A percentile compares a stretch with the other conserved stretches of the same genome.
Evolutionary conservation across 2,113 vertebrate genomes (phyloP).

Genomic region (Cololabis saira): DNA sequence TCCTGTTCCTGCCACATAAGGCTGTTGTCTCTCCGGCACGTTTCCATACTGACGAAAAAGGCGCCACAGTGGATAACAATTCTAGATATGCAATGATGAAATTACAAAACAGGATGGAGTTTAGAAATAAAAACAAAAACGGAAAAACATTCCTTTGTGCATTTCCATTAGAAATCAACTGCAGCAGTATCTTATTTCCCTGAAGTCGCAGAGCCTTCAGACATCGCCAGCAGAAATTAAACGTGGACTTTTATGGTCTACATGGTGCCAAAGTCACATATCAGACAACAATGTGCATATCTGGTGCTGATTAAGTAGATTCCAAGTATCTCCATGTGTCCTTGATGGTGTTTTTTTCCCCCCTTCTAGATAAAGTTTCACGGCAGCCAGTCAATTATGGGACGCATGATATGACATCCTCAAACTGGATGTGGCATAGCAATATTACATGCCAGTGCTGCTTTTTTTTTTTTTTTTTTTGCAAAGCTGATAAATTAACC

Average conservation of each 20-base stretch:
- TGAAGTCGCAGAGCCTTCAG: constrained; percentile 7
- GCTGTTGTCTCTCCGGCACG: constrained; percentile 58
- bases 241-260: neutral
- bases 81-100: constrained; percentile 4
- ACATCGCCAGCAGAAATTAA: neutral
- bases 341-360: neutral
- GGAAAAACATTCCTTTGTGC: neutral
- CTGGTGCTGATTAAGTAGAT: constrained; percentile 33
- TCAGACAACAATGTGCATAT: constrained; percentile 28
- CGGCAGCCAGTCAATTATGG: neutral
- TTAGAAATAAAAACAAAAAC: too few species aligned
- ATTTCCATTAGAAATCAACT: constrained; percentile 2
- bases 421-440: too few species aligned
- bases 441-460: too few species aligned
- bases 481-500: too few species aligned
- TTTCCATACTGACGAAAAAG: constrained; percentile 69
- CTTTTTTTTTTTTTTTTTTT: too few species aligned
- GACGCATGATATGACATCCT: too few species aligned
- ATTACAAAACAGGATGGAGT: neutral
- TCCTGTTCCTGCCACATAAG: constrained; percentile 28
- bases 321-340: neutral
- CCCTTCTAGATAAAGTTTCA: neutral
- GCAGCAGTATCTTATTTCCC: neutral
- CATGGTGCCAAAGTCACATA: constrained; percentile 15
- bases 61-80: constrained; percentile 56